phyloP scores from a whole-genome alignment of 2,797 vertebrate species.

The Selene dorsalis region DNA sequence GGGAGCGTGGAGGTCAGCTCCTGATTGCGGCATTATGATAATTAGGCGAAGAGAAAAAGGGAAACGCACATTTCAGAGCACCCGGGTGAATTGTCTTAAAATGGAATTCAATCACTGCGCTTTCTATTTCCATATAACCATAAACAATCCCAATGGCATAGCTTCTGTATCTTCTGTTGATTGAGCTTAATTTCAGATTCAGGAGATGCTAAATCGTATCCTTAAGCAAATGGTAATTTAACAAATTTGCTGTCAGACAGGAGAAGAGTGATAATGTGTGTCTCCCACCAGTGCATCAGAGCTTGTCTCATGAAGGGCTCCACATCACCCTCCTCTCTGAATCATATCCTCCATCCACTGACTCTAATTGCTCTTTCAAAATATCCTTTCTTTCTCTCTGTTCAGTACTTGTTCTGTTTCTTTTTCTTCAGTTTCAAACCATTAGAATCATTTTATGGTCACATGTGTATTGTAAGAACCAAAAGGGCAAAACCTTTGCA shows the following conservation, averaged over 20 bases:
- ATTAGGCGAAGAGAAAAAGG: constrained; percentile 41
- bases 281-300: constrained; percentile 12
- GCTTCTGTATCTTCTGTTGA: neutral
- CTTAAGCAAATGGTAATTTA: constrained; percentile 24
- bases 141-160: constrained; percentile 22
- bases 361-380: constrained; percentile 55
- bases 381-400: constrained; percentile 40
- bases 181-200: constrained; percentile 27
- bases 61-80: constrained; percentile 39
- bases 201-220: neutral
- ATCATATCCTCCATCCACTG: constrained; percentile 39
- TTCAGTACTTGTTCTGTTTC: constrained; percentile 33
- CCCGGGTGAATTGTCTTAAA: constrained; percentile 42
- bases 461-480: constrained; percentile 11
- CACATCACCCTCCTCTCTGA: constrained; percentile 34
- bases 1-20: constrained; percentile 23
- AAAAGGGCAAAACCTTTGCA: constrained; percentile 34
- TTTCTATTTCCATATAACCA: constrained; percentile 22
- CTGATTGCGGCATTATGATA: constrained; percentile 59
- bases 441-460: constrained; percentile 43
- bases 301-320: constrained; percentile 22
- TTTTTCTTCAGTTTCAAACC: constrained; percentile 34
- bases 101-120: constrained; percentile 49
- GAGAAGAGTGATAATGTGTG: constrained; percentile 14
- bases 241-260: constrained; percentile 22